Evolutionary conservation across 37 sponge, comb jelly and placozoan genomes (phyloP), one percentile per base, ranked within the genome.

Genomic region (Halichondria panicea): DNA sequence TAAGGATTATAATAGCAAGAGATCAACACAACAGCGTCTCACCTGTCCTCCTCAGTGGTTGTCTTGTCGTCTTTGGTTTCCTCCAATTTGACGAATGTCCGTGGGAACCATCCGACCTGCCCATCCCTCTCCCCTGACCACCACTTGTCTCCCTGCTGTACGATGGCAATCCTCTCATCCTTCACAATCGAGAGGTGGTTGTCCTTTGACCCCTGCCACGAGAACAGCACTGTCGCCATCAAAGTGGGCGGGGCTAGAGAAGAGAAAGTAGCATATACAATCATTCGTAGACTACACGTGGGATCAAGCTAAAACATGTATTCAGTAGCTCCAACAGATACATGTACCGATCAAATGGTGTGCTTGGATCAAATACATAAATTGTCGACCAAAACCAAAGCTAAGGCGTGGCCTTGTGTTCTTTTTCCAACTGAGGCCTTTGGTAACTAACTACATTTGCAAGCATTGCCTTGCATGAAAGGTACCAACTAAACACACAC

Each of bases 101-200:
- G 80, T 27, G 93, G 93, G 74, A 93, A 93, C 93, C 93, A 93
- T 6, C 93, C 74, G 19, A 86, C 77, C 66, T 72, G 62, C 15
- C 79, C 79, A 30, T 63, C 58, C 15, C 25, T 4, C 43, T 76
- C 64, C 21, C 93, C 93, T 21, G 75, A 69, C 73, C 75, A 88
- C 93, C 93, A 93, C 46, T 79, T 81, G 4, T 84, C 89, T 11
- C 74, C 70, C 78, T 84, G 72, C 54, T 85, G 70, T 1, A 55
- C 27, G 1, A 93, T 79, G 0, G 31, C 37, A 35, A 93, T 35
- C 27, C 80, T 18, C 31, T 84, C 77, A 3, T 71, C 93, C 61
- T 76, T 71, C 58, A 36, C n/a, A 13, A 93, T 68, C 19, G 78
- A 53, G 24, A 93, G 77, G 40, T 93, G 89, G 68, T 70, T 83